These are phyloP conservation scores for Orthosia gothica DNA, from an alignment of 2,888 invertebrate species.

Conservation along the genomic window DNA sequence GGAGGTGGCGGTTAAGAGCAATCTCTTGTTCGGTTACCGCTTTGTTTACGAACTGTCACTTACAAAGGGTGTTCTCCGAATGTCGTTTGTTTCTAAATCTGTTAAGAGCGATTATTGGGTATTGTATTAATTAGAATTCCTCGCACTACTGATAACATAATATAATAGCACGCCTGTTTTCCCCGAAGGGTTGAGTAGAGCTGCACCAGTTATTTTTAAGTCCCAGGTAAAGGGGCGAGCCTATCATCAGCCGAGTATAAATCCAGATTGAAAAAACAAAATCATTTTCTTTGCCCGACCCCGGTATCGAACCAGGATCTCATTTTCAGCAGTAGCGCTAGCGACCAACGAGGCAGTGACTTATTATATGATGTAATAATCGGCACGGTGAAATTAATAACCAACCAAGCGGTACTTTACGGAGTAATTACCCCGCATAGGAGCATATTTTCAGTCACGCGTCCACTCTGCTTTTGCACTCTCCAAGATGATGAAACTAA, in stretches of 20 bases:
- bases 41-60: constrained; percentile 62
- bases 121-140: constrained; percentile 2
- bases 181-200: no score
- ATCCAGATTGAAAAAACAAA: no score
- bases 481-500: constrained; percentile 64
- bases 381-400: constrained; percentile 11
- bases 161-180: no score
- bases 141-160: not conserved
- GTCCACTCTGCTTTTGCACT: constrained; percentile 36
- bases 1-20: constrained; percentile 59
- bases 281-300: no score
- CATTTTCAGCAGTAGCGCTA: no score
- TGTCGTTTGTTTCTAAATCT: constrained; percentile 23
- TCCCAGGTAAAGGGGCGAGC: no score
- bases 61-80: constrained; percentile 19
- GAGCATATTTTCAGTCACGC: constrained; percentile 26
- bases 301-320: no score
- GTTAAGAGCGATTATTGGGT: constrained; percentile 22
- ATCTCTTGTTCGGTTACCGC: constrained; percentile 59
- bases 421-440: constrained; percentile 3
- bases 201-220: no score
- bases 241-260: no score
- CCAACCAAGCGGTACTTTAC: constrained; percentile 1
- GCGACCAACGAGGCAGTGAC: no score
- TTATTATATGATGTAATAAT: not conserved